A percentile compares a stretch with the other conserved stretches of the same genome.
These are phyloP conservation scores for Crenichthys baileyi DNA, from an alignment of 2,797 vertebrate species.

Conservation along the genomic window DNA sequence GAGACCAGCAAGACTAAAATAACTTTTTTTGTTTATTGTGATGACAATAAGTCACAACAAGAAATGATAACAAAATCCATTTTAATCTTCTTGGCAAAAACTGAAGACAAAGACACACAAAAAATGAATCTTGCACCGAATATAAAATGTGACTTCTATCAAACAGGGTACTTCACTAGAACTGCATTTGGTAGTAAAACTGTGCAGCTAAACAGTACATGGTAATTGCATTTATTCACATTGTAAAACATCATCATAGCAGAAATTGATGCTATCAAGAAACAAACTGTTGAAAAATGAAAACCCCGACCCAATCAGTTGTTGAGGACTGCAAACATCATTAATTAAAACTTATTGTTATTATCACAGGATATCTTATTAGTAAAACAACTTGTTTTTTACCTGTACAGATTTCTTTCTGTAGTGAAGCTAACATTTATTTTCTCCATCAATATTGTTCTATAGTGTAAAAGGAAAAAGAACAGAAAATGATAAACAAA, in stretches of 20 bases:
- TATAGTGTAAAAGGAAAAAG: no score
- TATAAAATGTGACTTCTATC: not conserved
- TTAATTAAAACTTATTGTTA: not conserved
- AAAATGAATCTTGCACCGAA: not conserved
- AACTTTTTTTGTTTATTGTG: not conserved
- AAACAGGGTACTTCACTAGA: not conserved
- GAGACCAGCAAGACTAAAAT: not conserved
- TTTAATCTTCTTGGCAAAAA: not conserved
- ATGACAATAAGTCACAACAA: not conserved
- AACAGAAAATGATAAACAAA: no score
- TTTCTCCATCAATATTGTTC: no score
- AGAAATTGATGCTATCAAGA: not conserved
- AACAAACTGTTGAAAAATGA: not conserved
- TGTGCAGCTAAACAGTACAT: not conserved
- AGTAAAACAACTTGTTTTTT: no score
- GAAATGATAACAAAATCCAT: not conserved
- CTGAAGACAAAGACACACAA: not conserved
- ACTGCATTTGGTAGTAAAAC: not conserved
- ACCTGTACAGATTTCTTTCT: no score
- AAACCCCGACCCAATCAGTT: not conserved
- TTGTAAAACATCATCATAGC: not conserved
- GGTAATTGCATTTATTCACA: not conserved
- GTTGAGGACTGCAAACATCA: not conserved
- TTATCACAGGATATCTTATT: no score
- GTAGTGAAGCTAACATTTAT: no score